These are phyloP conservation scores for Benthosema pterotum DNA, from an alignment of 2,797 vertebrate genomes.

Conservation along the genomic window DNA sequence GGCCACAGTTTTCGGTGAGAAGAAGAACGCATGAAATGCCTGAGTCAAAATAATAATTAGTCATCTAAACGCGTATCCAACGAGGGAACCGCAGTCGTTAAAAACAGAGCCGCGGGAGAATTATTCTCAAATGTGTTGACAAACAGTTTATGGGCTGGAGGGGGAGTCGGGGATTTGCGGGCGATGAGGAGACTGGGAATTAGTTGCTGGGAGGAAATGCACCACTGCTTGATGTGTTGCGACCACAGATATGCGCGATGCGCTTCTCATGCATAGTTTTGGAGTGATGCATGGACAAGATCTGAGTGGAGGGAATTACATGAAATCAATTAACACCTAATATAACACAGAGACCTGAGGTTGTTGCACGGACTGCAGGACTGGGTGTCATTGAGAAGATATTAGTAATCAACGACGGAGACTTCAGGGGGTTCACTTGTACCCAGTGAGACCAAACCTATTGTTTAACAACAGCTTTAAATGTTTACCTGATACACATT, in stretches of 20 bases:
- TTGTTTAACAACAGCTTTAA: no score
- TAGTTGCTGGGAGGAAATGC: slow-evolving; percentile 55
- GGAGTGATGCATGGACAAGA: slow-evolving; percentile 41
- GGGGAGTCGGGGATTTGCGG: slow-evolving; percentile 27
- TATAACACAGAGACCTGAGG: slow-evolving; percentile 3
- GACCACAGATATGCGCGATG: slow-evolving; percentile 43
- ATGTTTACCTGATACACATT: no score
- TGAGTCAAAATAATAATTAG: slow-evolving; percentile 42
- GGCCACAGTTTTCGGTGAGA: slow-evolving; percentile 1
- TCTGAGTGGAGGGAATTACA: slow-evolving; percentile 6
- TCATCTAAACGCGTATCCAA: slow-evolving; percentile 32
- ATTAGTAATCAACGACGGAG: no score
- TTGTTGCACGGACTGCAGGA: slow-evolving; percentile 1
- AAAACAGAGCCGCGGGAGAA: slow-evolving; percentile 35
- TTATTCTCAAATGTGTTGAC: slow-evolving; percentile 50
- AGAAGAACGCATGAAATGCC: slow-evolving; percentile 25
- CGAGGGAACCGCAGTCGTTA: slow-evolving; percentile 35
- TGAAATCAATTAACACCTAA: background rate
- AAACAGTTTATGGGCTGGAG: slow-evolving; percentile 41
- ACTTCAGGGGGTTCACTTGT: no score
- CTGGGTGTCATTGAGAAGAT: no score
- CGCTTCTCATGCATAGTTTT: slow-evolving; percentile 42
- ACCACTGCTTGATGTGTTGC: slow-evolving; percentile 40
- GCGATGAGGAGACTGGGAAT: slow-evolving; percentile 44
- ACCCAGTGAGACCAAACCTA: no score